Conservation (phyloP, 37 sponge, comb jelly and placozoan genomes). For the Ianthella basta region DNA sequence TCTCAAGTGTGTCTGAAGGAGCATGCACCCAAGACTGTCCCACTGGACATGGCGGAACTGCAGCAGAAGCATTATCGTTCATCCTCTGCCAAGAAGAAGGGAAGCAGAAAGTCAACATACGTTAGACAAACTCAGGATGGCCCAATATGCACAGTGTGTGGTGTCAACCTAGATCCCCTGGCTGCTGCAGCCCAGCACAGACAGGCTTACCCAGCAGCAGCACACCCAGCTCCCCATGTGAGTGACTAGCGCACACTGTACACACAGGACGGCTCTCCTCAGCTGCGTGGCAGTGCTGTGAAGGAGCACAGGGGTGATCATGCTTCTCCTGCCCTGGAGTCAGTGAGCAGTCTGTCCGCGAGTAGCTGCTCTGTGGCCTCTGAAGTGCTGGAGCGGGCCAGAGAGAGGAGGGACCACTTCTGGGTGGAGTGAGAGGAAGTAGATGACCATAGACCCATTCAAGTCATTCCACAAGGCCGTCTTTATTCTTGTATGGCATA, state of each 20-base stretch:
- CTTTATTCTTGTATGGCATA: no score
- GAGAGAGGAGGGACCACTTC: conserved; percentile 44
- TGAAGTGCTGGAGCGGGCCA: conserved; percentile 58
- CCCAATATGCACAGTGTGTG: conserved; percentile 3
- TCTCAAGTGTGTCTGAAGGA: no score
- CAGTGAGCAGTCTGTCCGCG: conserved; percentile 53
- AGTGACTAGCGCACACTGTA: neutral
- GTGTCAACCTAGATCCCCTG: neutral
- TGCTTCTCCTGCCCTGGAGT: conserved; percentile 19
- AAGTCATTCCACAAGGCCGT: no score
- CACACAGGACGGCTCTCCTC: neutral
- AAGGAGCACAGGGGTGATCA: neutral
- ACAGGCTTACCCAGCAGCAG: neutral
- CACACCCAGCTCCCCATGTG: neutral
- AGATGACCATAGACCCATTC: no score
- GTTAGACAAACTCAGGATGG: neutral
- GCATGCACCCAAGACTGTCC: no score
- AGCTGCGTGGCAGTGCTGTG: neutral
- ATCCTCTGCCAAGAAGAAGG: no score
- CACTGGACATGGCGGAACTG: no score
- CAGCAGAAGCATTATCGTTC: no score
- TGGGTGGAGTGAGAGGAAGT: conserved; percentile 7
- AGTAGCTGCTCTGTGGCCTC: conserved; percentile 81
- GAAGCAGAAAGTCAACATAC: no score
- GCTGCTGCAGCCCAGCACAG: neutral